Conservation (phyloP, 2,113 vertebrate genomes). For the Perognathus longimembris region DNA sequence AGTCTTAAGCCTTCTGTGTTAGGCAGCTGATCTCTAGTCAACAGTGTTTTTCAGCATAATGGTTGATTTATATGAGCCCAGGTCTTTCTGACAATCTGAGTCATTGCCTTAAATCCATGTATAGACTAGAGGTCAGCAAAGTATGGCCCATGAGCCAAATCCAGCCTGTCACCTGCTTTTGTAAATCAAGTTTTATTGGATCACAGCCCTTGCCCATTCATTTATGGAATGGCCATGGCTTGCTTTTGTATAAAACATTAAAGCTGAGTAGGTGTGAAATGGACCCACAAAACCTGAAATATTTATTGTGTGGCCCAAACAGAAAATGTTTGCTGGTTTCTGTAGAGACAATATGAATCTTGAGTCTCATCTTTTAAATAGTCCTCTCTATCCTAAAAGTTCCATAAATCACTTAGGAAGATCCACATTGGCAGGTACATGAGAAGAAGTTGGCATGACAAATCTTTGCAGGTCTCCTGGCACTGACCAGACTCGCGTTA, state of each 20-base stretch:
- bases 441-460: neutral
- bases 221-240: neutral
- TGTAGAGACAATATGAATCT: neutral
- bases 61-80: constrained; percentile 25
- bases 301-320: neutral
- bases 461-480: neutral
- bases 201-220: neutral
- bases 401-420: neutral
- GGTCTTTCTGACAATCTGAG: constrained; percentile 47
- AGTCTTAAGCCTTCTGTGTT: neutral
- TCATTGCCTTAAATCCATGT: neutral
- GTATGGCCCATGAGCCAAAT: neutral
- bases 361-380: neutral
- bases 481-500: neutral
- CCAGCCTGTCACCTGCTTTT: constrained; percentile 8
- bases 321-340: neutral
- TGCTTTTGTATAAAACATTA: neutral
- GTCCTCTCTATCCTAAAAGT: neutral
- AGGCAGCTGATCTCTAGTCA: constrained; percentile 34
- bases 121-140: constrained; percentile 1
- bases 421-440: neutral
- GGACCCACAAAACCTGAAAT: neutral
- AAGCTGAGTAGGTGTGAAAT: neutral
- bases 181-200: constrained; percentile 42
- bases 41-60: neutral